Base-by-base conservation (phyloP, 2,888 invertebrate genomes). In the Caenorhabditis drosophilae region DNA sequence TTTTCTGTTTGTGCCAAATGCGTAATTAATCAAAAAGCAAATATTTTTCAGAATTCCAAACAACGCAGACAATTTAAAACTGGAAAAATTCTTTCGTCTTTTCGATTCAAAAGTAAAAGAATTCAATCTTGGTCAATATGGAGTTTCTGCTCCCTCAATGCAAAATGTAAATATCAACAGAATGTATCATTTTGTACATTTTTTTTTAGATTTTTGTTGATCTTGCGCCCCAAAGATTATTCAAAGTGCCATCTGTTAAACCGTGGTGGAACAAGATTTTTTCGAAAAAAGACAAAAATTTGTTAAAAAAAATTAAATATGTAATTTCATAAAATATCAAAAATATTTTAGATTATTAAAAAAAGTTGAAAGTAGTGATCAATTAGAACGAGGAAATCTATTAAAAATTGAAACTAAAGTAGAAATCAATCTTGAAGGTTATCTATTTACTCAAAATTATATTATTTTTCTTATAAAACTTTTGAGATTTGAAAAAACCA, bases 101-200 rank as follows among this genome's bases (percentile, higher is more conserved):
- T 57, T 80, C 20, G 80, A 80, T 38, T 47, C 42, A n/a, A 46
- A 56, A 23, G 34, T 75, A 47, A 44, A 44, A 4, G 49, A 49
- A 2, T 53, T 69, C 23, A 60, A 63, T 2, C 47, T 77, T 15
- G 69, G 61, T n/a, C 67, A 71, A 15, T 80, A 78, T 62, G 80
- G 80, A 22, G 67, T 80, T 18, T 71, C 75, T 9, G 80, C 78
- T 0, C 78, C 80, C 2, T 72, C 76, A 4, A 66, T 80, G 15
- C 77, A 80, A 44, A 77, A 80, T 64, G 77, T 78, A 20, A 35
- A 22, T 15, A 6, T 9, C 35, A 15, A 11, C 41, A 26, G 25
- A 18, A 22, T 36, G 15, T 3, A n/a, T 20, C 20, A 16, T 16
- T 22, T 12, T 15, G 16, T 20, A 34, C 4, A 2, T 47, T 44